A percentile compares a stretch with the other conserved stretches of the same genome.
Evolutionary conservation across 30 jellyfish, hydroid and myxozoan genomes (phyloP).

Genomic region (Sanderia malayensis): DNA sequence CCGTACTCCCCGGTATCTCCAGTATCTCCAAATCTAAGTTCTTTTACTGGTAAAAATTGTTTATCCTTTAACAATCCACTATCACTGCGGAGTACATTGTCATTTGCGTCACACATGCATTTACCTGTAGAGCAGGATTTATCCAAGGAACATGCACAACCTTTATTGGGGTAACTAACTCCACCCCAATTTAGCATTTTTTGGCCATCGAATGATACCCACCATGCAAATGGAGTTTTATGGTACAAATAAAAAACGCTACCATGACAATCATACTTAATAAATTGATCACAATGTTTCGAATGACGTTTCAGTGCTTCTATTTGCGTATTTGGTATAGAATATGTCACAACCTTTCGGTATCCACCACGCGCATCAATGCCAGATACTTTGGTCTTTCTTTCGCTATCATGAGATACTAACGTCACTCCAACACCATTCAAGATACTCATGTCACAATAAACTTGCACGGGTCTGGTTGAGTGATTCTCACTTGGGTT

Average conservation of each 20-base stretch:
- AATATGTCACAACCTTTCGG: neutral
- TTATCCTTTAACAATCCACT: conserved; percentile 28
- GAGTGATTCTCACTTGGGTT: conserved; percentile 7
- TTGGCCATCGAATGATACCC: conserved; percentile 30
- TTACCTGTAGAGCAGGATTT: conserved; percentile 6
- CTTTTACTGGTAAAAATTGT: conserved; percentile 32
- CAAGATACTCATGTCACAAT: conserved; percentile 20
- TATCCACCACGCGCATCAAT: conserved; percentile 3
- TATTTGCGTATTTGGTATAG: conserved; percentile 3
- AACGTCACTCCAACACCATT: conserved; percentile 9
- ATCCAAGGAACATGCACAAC: conserved; percentile 26
- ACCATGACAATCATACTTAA: conserved; percentile 9
- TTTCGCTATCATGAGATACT: conserved; percentile 27
- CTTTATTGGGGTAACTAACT: neutral
- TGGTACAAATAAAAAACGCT: conserved; percentile 4
- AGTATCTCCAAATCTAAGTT: conserved; percentile 53
- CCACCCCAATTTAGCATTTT: conserved; percentile 42
- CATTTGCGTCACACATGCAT: conserved; percentile 44
- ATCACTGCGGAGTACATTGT: conserved; percentile 9
- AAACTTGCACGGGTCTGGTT: conserved; percentile 1
- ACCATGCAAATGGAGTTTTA: conserved; percentile 17
- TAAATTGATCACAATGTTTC: conserved; percentile 5
- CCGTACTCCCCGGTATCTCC: conserved; percentile 27
- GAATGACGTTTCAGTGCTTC: conserved; percentile 2
- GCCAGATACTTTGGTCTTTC: conserved; percentile 7